Evolutionary conservation across 1,140 invertebrate genomes (phyloP).

Genomic region (Steinernema khuongi): DNA sequence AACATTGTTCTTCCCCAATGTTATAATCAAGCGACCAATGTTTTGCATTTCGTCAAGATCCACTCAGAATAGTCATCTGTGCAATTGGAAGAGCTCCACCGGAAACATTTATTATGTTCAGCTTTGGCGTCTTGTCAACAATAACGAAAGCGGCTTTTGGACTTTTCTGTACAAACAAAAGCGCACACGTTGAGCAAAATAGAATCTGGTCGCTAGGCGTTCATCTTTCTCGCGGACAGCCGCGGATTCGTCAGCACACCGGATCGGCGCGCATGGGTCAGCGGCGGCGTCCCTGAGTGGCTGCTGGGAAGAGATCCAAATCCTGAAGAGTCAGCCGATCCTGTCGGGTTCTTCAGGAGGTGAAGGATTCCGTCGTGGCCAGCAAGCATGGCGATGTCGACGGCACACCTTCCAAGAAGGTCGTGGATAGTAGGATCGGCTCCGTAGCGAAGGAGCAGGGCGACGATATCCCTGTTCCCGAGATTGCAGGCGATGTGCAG

Average conservation of each 20-base stretch:
- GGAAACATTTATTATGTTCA: too few relatives aligned
- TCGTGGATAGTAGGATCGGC: constrained; percentile 34
- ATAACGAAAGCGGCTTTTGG: too few relatives aligned
- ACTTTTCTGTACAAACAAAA: too few relatives aligned
- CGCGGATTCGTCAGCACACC: neutral
- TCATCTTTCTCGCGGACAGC: neutral
- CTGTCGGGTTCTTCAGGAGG: constrained; percentile 27
- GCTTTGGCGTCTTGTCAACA: too few relatives aligned
- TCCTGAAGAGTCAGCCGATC: constrained; percentile 33
- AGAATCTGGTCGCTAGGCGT: too few relatives aligned
- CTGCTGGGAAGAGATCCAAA: constrained; percentile 29
- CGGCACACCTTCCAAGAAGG: constrained; percentile 27
- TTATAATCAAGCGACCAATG: too few relatives aligned
- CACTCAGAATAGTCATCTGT: too few relatives aligned
- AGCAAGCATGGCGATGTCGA: constrained; percentile 30
- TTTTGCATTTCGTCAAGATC: too few relatives aligned
- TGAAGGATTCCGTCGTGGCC: constrained; percentile 29
- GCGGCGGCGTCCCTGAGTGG: neutral
- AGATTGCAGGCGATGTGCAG: constrained; percentile 33
- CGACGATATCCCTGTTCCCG: constrained; percentile 35
- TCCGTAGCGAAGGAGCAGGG: constrained; percentile 31
- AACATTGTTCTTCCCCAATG: too few relatives aligned
- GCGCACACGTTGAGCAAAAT: too few relatives aligned
- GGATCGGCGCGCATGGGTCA: neutral
- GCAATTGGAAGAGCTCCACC: too few relatives aligned